A percentile compares a stretch with the other conserved stretches of the same genome.
These are phyloP conservation scores for Synanthedon vespiformis DNA, from an alignment of 2,888 invertebrate species.

Conservation along the genomic window DNA sequence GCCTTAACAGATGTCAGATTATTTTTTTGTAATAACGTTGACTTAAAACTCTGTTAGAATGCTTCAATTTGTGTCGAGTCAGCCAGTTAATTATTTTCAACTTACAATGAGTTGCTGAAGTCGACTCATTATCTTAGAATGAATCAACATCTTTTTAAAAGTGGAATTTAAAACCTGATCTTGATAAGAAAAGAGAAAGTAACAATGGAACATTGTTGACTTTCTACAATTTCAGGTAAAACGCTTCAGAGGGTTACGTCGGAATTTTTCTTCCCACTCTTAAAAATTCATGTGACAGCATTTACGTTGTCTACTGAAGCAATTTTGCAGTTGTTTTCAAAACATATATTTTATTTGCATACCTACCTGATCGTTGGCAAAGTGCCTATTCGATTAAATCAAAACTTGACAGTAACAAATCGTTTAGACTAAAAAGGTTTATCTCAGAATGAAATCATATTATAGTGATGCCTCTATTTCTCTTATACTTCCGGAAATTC, in stretches of 20 bases:
- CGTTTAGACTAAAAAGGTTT: too few species aligned
- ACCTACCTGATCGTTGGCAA: too few species aligned
- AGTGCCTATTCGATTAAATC: too few species aligned
- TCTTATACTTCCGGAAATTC: too few species aligned
- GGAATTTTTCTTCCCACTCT: slow-evolving; percentile 8
- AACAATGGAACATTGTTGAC: not conserved
- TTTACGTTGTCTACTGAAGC: not conserved
- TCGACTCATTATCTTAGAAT: slow-evolving; percentile 15
- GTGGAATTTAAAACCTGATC: not conserved
- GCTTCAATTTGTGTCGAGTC: slow-evolving; percentile 49
- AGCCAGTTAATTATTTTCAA: slow-evolving; percentile 60
- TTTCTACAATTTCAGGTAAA: not conserved
- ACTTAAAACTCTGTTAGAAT: slow-evolving; percentile 21
- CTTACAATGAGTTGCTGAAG: slow-evolving; percentile 55
- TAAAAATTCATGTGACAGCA: not conserved
- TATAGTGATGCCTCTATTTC: too few species aligned
- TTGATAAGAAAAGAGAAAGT: not conserved
- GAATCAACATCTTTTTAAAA: slow-evolving; percentile 4
- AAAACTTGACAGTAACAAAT: too few species aligned
- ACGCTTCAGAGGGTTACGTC: not conserved
- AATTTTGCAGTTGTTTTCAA: not conserved
- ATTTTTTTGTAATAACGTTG: slow-evolving; percentile 23
- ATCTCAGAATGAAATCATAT: too few species aligned
- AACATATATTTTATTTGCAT: too few species aligned
- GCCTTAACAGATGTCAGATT: too few species aligned